phyloP scores from a whole-genome alignment of 2,797 vertebrate genomes.

The Tarsius wallacei region DNA sequence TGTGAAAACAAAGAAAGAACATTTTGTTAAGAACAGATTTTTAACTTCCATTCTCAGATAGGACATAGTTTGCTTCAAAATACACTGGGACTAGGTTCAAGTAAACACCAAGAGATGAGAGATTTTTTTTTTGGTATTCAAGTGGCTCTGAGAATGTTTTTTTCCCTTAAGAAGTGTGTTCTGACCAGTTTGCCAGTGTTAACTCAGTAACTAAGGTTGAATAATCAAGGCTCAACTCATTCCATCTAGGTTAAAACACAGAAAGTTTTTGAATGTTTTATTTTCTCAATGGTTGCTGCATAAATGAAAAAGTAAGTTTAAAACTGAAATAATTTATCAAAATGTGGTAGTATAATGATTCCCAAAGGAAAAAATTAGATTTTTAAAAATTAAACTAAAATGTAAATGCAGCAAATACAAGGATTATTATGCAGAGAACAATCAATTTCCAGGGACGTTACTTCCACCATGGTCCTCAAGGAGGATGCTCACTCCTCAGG shows the following conservation, averaged over 20 bases:
- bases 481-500: neutral
- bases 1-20: neutral
- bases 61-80: neutral
- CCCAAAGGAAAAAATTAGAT: neutral
- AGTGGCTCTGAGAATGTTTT: neutral
- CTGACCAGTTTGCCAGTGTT: neutral
- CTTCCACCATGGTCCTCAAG: fast-evolving
- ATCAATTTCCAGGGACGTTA: neutral
- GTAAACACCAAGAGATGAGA: fast-evolving
- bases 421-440: neutral
- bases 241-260: neutral
- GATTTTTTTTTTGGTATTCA: neutral
- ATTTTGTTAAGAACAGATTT: fast-evolving
- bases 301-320: neutral
- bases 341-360: neutral
- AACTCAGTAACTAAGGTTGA: neutral
- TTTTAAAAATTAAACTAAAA: neutral
- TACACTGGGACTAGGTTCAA: no score
- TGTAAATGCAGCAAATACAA: neutral
- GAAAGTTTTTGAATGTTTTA: neutral
- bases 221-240: neutral
- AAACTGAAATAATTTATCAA: neutral
- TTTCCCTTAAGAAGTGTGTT: neutral
- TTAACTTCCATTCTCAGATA: neutral
- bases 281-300: neutral